Percentiles rank a stretch among this genome's conserved stretches.
Conservation (phyloP, 2,797 vertebrate species). For the Balearica regulorum region DNA sequence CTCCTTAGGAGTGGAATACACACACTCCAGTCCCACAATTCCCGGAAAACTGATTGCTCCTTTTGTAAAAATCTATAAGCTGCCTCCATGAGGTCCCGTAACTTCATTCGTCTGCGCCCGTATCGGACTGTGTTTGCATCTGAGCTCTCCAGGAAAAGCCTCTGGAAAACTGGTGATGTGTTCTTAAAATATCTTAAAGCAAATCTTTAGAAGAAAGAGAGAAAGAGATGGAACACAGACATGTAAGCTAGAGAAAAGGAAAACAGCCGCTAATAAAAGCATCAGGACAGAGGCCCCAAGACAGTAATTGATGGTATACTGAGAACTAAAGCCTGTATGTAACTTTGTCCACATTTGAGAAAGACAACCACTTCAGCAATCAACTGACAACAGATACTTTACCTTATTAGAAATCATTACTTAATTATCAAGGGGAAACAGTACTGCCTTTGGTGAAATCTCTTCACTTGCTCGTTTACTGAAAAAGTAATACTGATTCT, state of each 20-base stretch:
- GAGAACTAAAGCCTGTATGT: not conserved
- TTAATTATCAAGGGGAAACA: not conserved
- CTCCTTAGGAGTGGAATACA: constrained; percentile 94
- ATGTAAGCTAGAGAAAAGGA: not conserved
- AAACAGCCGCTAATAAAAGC: not conserved
- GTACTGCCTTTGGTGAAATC: not conserved
- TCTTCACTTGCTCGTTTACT: not conserved
- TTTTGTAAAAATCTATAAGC: constrained; percentile 89
- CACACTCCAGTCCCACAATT: constrained; percentile 97
- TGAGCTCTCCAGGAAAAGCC: constrained; percentile 92
- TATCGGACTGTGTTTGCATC: constrained; percentile 89
- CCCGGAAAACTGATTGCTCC: constrained; percentile 83
- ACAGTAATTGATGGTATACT: rapidly evolving
- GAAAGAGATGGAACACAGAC: not conserved
- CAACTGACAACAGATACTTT: not conserved
- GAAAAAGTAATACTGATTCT: not conserved
- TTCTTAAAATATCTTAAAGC: constrained; percentile 88
- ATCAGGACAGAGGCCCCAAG: not conserved
- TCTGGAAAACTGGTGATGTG: constrained; percentile 91
- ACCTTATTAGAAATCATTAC: not conserved
- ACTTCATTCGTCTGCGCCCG: constrained; percentile 92
- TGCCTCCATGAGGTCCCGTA: constrained; percentile 96
- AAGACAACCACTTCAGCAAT: not conserved
- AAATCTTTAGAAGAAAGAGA: constrained; percentile 78
- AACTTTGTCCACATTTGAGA: not conserved